Evolutionary conservation across 37 sponge, comb jelly and placozoan species (phyloP).

Genomic region (Lycopodina hypogea): DNA sequence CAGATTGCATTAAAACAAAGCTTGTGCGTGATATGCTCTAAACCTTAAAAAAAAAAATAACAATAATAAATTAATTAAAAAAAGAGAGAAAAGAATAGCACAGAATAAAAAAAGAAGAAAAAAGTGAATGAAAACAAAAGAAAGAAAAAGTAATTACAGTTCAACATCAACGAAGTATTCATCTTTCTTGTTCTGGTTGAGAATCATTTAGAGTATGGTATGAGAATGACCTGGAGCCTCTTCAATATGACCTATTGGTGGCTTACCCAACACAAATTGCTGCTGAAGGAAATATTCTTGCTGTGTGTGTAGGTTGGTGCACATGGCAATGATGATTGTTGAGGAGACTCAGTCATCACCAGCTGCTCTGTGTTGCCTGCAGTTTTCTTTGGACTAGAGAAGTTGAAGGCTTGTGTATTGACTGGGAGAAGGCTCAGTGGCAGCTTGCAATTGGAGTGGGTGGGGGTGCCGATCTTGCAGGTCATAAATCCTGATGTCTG

Average conservation of each 20-base stretch:
- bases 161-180: too few relatives aligned
- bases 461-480: not conserved
- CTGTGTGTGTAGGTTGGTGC: not conserved
- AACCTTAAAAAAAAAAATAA: too few relatives aligned
- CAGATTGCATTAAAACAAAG: too few relatives aligned
- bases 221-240: not conserved
- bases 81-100: too few relatives aligned
- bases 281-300: not conserved
- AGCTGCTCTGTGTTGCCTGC: not conserved
- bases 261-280: slow-evolving; percentile 6
- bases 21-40: too few relatives aligned
- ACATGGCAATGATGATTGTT: slow-evolving; percentile 27
- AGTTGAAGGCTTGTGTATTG: slow-evolving; percentile 23
- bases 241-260: slow-evolving; percentile 2
- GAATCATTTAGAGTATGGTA: slow-evolving; percentile 29
- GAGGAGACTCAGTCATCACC: not conserved
- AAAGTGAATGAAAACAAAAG: too few relatives aligned
- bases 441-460: slow-evolving; percentile 6
- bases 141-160: too few relatives aligned
- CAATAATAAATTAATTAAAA: too few relatives aligned
- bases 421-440: not conserved
- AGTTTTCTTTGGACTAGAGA: slow-evolving; percentile 31
- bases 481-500: not conserved
- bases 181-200: slow-evolving; percentile 4
- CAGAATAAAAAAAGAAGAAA: too few relatives aligned